These are phyloP conservation scores for Talpa occidentalis DNA, from an alignment of 2,113 vertebrate species.

Conservation along the genomic window DNA sequence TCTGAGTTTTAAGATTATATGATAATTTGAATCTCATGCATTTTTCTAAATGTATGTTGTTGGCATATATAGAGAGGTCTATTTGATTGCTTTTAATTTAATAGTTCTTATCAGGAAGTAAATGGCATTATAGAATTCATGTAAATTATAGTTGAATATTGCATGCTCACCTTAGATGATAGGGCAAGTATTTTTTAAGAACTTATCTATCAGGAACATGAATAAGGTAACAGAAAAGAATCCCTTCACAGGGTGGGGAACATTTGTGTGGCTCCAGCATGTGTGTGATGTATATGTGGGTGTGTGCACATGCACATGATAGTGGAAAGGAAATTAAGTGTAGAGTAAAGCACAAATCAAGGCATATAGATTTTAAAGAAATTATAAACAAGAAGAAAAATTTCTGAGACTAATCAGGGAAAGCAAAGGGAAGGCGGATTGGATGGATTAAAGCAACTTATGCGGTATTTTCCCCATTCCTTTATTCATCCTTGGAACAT, in stretches of 20 bases:
- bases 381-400: neutral
- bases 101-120: neutral
- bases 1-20: neutral
- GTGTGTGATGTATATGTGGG: neutral
- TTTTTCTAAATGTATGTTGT: constrained; percentile 28
- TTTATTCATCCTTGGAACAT: neutral
- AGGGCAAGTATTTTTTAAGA: neutral
- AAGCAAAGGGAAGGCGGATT: neutral
- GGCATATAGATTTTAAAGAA: neutral
- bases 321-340: neutral
- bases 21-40: neutral
- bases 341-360: neutral
- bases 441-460: constrained; percentile 2
- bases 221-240: neutral
- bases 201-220: neutral
- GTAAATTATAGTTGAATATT: neutral
- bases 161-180: neutral
- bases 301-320: neutral
- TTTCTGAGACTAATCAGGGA: neutral
- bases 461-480: neutral
- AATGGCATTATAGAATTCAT: neutral
- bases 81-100: constrained; percentile 30
- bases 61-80: neutral
- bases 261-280: neutral
- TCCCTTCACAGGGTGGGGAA: neutral